Evolutionary conservation across 2,797 vertebrate species (phyloP).

Genomic region (Poeciliopsis turneri): DNA sequence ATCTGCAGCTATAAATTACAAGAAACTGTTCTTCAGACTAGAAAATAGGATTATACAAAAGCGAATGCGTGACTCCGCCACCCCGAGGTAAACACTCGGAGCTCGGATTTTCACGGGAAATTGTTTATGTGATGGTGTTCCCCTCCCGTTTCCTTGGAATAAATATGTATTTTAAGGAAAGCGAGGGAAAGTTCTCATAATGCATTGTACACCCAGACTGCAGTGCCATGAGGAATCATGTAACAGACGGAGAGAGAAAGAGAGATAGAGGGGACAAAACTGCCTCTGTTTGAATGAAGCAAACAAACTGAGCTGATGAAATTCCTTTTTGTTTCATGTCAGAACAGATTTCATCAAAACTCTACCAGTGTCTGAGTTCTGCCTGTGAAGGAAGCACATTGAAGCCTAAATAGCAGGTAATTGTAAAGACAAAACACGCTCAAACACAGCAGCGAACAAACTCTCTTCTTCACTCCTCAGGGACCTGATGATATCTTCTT

Average conservation of each 20-base stretch:
- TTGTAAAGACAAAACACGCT: background rate
- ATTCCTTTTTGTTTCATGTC: conserved; percentile 3
- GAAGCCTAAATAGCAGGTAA: background rate
- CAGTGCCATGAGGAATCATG: conserved; percentile 10
- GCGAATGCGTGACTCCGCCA: conserved; percentile 13
- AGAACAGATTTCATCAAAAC: background rate
- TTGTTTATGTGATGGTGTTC: conserved; percentile 20
- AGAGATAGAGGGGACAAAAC: conserved; percentile 10
- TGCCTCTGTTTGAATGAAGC: conserved; percentile 15
- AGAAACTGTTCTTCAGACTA: conserved; percentile 22
- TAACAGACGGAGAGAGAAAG: background rate
- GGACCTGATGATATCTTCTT: background rate
- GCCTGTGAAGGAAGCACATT: background rate
- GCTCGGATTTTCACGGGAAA: conserved; percentile 23
- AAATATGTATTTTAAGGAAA: conserved; percentile 35
- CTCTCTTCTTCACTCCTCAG: background rate
- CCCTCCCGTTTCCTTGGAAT: conserved; percentile 16
- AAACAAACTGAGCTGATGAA: conserved; percentile 14
- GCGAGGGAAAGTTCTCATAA: conserved; percentile 18
- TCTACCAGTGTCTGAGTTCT: background rate
- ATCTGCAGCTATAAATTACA: conserved; percentile 14
- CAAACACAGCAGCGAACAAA: background rate
- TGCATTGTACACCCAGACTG: background rate
- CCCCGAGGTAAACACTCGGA: conserved; percentile 4
- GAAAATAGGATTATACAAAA: conserved; percentile 28